Base-by-base conservation (phyloP, 2,797 vertebrate species). In the Onychomys arenicola region DNA sequence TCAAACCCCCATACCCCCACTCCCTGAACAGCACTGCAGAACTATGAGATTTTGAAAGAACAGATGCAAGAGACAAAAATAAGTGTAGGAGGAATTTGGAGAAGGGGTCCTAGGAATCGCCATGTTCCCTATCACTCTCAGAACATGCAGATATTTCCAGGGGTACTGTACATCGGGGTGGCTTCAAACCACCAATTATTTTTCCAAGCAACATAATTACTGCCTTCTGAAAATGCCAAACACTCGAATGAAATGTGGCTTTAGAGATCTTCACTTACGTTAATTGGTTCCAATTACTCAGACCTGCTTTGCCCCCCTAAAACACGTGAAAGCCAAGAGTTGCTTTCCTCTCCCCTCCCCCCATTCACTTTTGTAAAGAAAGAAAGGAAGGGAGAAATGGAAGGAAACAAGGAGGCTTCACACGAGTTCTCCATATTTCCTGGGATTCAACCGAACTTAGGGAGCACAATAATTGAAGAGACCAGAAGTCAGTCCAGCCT, bases 231-330 rank as follows among this genome's bases (percentile, higher is more conserved):
- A 98, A 97, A 98, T 98, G 93, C 96, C 96, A 92, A 98, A 97
- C 34, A 94, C 96, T 97, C 93, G 95, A 95, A 97, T 98, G 98
- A 98, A 98, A 98, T 97, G 94, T 95, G 97, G 97, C 95, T 96
- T 86, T 93, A 96, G 96, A 98, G 98, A 98, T 94, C 97, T 14
- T 7, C 98, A 97, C 98, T 98, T 98, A 98, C 97, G 98, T 98
- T 98, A 97, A 97, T 98, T 98, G 95, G 94, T 57, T 97, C 91
- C 97, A 97, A 96, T 98, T 98, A 97, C 93, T 96, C 96, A 97
- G 94, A 91, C 92, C 95, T 87, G 52, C 76, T 90, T 95, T 96
- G 97, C 43, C 67, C 77, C 95, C 87, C 85, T 49, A 93, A 96
- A 97, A 97, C 67, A 96, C 57, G 90, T 75, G 76, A 97, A 97